Base-by-base conservation (phyloP, 1,140 invertebrate genomes). In the Bilobella aurantiaca region DNA sequence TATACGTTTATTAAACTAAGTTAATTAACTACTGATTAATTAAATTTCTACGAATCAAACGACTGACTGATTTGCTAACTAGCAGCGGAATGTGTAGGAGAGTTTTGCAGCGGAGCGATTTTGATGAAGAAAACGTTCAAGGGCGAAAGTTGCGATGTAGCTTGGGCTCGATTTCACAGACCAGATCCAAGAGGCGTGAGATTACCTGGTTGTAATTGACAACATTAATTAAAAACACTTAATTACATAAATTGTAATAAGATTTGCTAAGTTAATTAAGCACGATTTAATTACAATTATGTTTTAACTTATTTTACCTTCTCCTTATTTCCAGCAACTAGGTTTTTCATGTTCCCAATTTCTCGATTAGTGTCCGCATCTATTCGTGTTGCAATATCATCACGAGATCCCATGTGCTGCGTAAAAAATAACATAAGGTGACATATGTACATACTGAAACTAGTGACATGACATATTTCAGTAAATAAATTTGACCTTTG, bases 131-230 rank as follows among this genome's bases (percentile, higher is more conserved):
- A n/a, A n/a, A n/a, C n/a, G n/a, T n/a, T n/a, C n/a, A n/a, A 3
- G 59, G 59, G 27, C 81, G 83, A 76, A 84, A 91, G 80, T 93
- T 94, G 78, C 86, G 84, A 82, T 94, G 91, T 64, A 93, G 80
- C 78, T 92, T 88, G 8, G 91, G 90, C 76, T 88, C 89, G 76
- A 94, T 93, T 74, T 93, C 86, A 76, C 91, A 92, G 18, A 93
- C 90, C 76, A 90, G 81, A 65, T 86, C 83, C 74, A 94, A 81
- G 70, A 93, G 84, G 76, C 90, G 86, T 74, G 82, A 77, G 75
- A 93, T 92, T 16, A 93, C 89, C 85, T 89, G 77, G 2, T 80
- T 80, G n/a, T n/a, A n/a, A n/a, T n/a, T n/a, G 65, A 67, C n/a
- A 42, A 74, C 73, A 74, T 3, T n/a, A 32, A 64, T 46, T 29